Percentiles rank a stretch among this genome's conserved stretches.
phyloP scores from a whole-genome alignment of 1,140 invertebrate genomes.

The Paracyclopina nana region DNA sequence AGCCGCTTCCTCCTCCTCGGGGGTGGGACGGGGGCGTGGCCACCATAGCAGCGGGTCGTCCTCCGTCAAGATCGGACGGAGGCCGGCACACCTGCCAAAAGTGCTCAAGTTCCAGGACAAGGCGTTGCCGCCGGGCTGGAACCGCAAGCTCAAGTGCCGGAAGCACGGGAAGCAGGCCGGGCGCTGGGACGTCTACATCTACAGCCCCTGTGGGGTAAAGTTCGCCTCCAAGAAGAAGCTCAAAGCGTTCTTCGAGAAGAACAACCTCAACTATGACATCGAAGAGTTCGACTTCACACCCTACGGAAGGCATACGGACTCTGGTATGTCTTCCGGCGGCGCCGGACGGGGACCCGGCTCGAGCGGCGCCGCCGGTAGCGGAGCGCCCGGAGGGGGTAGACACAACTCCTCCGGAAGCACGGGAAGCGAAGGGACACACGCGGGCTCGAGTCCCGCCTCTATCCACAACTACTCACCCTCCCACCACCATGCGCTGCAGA shows the following conservation, averaged over 20 bases:
- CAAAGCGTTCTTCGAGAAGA: constrained; percentile 16
- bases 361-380: neutral
- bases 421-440: constrained; percentile 7
- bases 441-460: neutral
- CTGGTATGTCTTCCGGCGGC: neutral
- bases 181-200: constrained; percentile 16
- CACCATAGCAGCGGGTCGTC: neutral
- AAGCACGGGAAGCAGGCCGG: constrained; percentile 17
- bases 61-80: constrained; percentile 14
- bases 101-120: constrained; percentile 14
- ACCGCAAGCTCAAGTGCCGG: constrained; percentile 12
- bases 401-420: constrained; percentile 3
- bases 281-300: constrained; percentile 17
- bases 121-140: constrained; percentile 15
- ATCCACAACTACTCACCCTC: constrained; percentile 1
- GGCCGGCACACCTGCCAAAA: constrained; percentile 15
- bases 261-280: constrained; percentile 15
- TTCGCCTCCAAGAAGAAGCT: constrained; percentile 16
- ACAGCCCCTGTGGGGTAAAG: constrained; percentile 16
- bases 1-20: no score
- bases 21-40: no score
- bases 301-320: constrained; percentile 12
- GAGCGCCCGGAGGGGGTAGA: neutral
- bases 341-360: neutral
- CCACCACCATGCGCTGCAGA: neutral